phyloP scores from a whole-genome alignment of 2,113 vertebrate species.

The Oryzias javanicus region DNA sequence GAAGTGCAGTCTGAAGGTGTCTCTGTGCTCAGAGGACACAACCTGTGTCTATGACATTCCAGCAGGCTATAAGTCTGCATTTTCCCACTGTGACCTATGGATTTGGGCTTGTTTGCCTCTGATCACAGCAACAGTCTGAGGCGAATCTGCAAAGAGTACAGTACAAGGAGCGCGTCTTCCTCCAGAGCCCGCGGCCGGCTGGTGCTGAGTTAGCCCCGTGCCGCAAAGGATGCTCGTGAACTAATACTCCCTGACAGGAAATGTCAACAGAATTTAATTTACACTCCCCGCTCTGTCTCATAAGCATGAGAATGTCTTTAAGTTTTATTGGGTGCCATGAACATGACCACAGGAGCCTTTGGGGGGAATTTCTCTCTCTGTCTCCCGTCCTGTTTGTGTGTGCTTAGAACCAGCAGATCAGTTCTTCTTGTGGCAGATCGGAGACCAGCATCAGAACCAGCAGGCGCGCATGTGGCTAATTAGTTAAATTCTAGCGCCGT shows the following conservation, averaged over 20 bases:
- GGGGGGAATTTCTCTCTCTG: constrained; percentile 53
- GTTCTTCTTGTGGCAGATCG: constrained; percentile 43
- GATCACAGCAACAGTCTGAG: constrained; percentile 60
- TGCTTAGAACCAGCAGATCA: constrained; percentile 70
- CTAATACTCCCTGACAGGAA: constrained; percentile 82
- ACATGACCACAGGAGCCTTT: constrained; percentile 62
- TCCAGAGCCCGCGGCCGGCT: constrained; percentile 63
- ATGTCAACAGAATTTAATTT: constrained; percentile 86
- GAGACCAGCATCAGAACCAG: constrained; percentile 65
- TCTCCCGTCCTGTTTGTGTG: constrained; percentile 65
- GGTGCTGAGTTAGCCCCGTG: constrained; percentile 79
- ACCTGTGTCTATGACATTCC: constrained; percentile 72
- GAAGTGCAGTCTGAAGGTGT: constrained; percentile 61
- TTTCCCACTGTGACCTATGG: constrained; percentile 60
- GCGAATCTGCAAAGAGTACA: constrained; percentile 65
- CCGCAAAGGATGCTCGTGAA: constrained; percentile 67
- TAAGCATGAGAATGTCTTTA: constrained; percentile 75
- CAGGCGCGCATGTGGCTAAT: constrained; percentile 70
- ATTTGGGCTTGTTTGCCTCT: constrained; percentile 52
- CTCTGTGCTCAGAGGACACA: constrained; percentile 57
- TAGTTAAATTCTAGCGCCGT: constrained; percentile 72
- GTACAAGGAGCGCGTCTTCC: constrained; percentile 66
- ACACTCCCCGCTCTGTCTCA: constrained; percentile 71
- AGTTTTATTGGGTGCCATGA: constrained; percentile 73
- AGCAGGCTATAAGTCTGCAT: constrained; percentile 54